Base-by-base conservation (phyloP, 2,888 invertebrate genomes). In the Erebia ligea region DNA sequence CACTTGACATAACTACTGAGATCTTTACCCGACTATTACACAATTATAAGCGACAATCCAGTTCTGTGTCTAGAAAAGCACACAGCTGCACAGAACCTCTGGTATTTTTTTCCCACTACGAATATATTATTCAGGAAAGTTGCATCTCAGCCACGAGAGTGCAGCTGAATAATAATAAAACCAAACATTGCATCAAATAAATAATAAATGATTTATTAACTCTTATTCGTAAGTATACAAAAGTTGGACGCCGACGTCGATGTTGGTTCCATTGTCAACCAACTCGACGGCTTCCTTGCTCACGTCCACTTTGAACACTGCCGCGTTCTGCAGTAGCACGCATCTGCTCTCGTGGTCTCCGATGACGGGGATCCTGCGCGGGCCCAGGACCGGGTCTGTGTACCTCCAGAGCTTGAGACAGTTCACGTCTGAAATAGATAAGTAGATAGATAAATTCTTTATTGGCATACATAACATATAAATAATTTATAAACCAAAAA, bases 331-430 rank as follows among this genome's bases (percentile, higher is more conserved):
- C 45, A 96, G 86, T 58, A 86, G 77, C 1, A 93, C 84, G 86
- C 96, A 96, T 72, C 95, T 96, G 52, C 92, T 91, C 70, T 95
- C 93, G 69, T 95, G 95, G 76, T 97, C 94, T 50, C 95, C 95
- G 70, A 95, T 94, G 34, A 89, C 86, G 0, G 98, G 98, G 68
- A 98, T 95, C 79, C 93, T 95, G 59, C 98, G 94, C 6, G 97
- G 96, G 0, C 98, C 98, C 40, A 96, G 76, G 1, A 94, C 77
- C 0, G 97, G 95, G 87, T 98, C 98, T 70, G 95, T 92, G 88
- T 96, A 98, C 25, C 97, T 95, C 95, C 97, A 97, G 13, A 99
- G 83, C 79, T 95, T 94, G 11, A 98, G 86, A 17, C 90, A 87
- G 67, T 88, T 92, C 3, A 92, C 77, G 86, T 95, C 97, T 97